Evolutionary conservation across 2,113 vertebrate species (phyloP).

Genomic region (Neotragus moschatus): DNA sequence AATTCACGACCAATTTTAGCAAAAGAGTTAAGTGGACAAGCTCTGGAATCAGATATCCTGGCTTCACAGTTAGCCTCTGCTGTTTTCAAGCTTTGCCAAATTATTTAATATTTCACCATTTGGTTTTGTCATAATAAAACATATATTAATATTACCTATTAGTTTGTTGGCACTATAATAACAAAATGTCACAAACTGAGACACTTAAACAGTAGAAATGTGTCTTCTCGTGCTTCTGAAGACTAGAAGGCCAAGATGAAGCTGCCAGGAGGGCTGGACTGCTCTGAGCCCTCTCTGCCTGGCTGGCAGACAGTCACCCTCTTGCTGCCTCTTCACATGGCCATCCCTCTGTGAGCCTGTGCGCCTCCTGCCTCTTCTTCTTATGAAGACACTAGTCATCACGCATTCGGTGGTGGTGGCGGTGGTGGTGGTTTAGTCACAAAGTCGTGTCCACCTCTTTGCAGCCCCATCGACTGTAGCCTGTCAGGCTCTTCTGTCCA

Average conservation of each 20-base stretch:
- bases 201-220: background rate
- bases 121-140: background rate
- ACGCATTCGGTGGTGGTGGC: background rate
- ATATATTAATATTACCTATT: background rate
- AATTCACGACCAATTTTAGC: background rate
- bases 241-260: background rate
- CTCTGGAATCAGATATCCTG: background rate
- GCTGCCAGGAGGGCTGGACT: background rate
- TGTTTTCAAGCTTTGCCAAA: background rate
- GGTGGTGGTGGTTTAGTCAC: rapidly evolving
- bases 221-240: background rate
- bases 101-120: background rate
- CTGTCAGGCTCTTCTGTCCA: background rate
- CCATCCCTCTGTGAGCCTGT: background rate
- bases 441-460: background rate
- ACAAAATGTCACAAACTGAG: background rate
- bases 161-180: background rate
- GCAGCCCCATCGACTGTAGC: background rate
- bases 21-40: background rate
- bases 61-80: background rate
- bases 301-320: background rate
- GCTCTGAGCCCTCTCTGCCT: background rate
- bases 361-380: background rate
- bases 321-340: background rate
- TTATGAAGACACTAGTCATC: background rate